Evolutionary conservation across 2,888 invertebrate genomes (phyloP), one percentile per base, ranked within the genome.

Genomic region (Hirtodrosophila confusa): DNA sequence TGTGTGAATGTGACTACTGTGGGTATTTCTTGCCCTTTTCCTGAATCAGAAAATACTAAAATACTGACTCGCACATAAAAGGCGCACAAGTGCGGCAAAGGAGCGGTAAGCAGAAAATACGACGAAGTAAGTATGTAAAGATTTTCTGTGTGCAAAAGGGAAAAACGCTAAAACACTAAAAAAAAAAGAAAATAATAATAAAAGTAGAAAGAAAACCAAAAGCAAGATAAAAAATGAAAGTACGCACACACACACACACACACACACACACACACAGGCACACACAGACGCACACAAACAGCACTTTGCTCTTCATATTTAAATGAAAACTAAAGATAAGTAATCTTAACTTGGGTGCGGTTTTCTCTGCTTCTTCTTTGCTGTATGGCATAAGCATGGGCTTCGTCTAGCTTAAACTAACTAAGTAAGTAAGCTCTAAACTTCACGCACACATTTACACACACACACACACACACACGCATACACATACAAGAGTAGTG

Each of bases 301-400:
- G 57, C 68, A 78, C 69, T 65, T 76, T 66, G 68, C 74, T 77
- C 69, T 76, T 86, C 80, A 80, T 86, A 86, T 86, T 80, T 77
- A 80, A 80, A 80, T 80, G 77, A 84, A 84, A 86, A 86, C 87
- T 86, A 80, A 80, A 80, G 80, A 80, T 80, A 80, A 80, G 80
- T 80, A 86, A 80, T 80, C 80, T 79, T 65, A 66, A 67, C 67
- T 79, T 84, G 80, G 80, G 80, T 84, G 80, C 75, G 80, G 80
- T 77, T 86, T 82, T 66, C 75, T 41, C 60, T 23, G 23, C 23
- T 54, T 60, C 29, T 39, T 6, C 23, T 29, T 37, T 47, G 9
- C 36, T 31, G 23, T 33, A 33, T 27, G 11, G 33, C 47, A 24
- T 53, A 41, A 23, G 49, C 64, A 60, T 47, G 40, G 44, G 24